Evolutionary conservation across 1,140 invertebrate genomes (phyloP), one percentile per base, ranked within the genome.

Genomic region (Diachasmimorpha longicaudata): DNA sequence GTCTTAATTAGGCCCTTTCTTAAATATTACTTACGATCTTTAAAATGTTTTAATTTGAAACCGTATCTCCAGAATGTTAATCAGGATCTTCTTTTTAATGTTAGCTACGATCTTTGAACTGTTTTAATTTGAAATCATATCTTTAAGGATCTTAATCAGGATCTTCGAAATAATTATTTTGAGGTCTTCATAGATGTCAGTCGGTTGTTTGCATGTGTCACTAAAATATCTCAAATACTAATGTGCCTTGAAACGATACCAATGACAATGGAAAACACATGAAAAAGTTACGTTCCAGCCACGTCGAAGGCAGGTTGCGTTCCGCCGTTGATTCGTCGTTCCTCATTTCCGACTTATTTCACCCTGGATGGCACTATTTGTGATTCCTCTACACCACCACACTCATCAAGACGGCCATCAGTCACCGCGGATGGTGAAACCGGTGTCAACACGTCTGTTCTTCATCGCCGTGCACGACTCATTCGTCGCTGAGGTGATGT

Each of bases 331-430:
- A 81, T 82, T 46, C 83, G 85, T 23, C 82, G 85, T 46, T 87
- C 83, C 4, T 87, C 85, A 4, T 86, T 85, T 70, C 85, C 85
- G 44, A 81, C 73, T n/a, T 81, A 83, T 74, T 77, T 74, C 25
- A 74, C 69, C 79, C 46, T 31, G 21, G 25, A 72, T 21, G 67
- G 74, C 63, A 63, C 78, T 37, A 6, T 75, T 31, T 75, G 70
- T 48, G 81, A 80, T 58, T 78, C 79, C 4, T 74, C 83, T 23
- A 82, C 48, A 37, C 80, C 75, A 46, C 77, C 79, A n/a, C 83
- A 23, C 68, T 78, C 36, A 82, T 83, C 63, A 71, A 76, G 25
- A 81, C 83, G 42, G 78, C 84, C 42, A 58, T 81, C 72, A 72
- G 74, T 37, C 16, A 69, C 36, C 71, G 31, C 6, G 23, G 37